Base-by-base conservation (phyloP, 2,888 invertebrate species). In the Geophilus truncorum region DNA sequence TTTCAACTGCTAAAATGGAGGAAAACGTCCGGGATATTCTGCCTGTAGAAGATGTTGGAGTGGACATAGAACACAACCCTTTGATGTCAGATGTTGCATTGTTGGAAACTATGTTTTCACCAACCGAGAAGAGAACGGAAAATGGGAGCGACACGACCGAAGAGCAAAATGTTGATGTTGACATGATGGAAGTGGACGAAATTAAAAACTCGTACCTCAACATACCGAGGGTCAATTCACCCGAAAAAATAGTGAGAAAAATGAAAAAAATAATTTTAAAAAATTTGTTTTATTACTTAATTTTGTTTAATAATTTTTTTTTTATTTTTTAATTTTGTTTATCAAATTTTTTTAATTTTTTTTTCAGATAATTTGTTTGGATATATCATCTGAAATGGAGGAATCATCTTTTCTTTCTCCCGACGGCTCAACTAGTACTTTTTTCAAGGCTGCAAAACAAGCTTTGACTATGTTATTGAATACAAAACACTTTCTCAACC, bases 361-460 rank as follows among this genome's bases (percentile, higher is more conserved):
- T 25, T n/a, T 32, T 10, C 40, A 81, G 81, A 62, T 81, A 36
- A 78, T 80, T 28, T 81, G 81, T 70, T n/a, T 80, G 40, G 80
- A 81, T 34, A 77, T 81, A 28, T 81, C 80, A 25, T 21, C n/a
- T 15, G 78, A 78, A 45, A 81, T 78, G 76, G 77, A 81, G 4
- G 77, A 40, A n/a, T 18, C 75, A n/a, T 57, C 40, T 15, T 81
- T 81, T 28, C 70, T 30, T 12, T 34, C 45, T 18, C 45, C 45
- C 18, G 80, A 81, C 34, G 80, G 80, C 62, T 77, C 89, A 1
- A 89, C 88, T 34, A 90, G 89, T 82, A 87, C 89, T 12, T 89
- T 91, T 0, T 86, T 92, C 9, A 89, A 89, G 82, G 91, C 92
- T 90, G 87, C 92, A 81, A 92, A 91, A 86, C 88, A 90, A 79